Conservation (phyloP, 2,797 vertebrate genomes). For the Hylomyscus alleni region DNA sequence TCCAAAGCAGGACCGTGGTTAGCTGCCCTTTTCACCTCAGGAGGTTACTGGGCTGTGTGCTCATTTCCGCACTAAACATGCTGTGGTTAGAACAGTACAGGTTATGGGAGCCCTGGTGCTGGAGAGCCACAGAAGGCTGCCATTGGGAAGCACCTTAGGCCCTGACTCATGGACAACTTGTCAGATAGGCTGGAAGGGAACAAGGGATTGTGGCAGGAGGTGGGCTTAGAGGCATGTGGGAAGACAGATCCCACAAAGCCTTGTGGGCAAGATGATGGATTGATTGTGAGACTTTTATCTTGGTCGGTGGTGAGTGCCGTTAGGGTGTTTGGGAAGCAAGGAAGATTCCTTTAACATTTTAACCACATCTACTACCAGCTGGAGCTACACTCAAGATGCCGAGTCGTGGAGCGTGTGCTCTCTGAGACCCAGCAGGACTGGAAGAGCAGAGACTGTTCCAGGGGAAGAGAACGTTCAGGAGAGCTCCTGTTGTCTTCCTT, state of each 20-base stretch:
- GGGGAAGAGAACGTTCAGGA: no score
- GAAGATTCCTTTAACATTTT: background rate
- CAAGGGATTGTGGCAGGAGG: no score
- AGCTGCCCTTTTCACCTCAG: no score
- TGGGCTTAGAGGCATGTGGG: background rate
- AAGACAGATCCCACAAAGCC: background rate
- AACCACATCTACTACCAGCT: background rate
- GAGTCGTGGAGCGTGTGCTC: background rate
- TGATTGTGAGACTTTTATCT: background rate
- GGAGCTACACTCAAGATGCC: background rate
- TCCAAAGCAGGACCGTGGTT: accelerated
- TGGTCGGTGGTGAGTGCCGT: background rate
- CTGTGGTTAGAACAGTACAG: background rate
- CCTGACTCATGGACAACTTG: background rate
- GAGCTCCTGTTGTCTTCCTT: background rate
- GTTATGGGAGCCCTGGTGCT: background rate
- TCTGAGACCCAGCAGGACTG: background rate
- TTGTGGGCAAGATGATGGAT: background rate
- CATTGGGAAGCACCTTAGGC: background rate
- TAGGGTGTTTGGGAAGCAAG: background rate
- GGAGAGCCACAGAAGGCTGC: background rate
- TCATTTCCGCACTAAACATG: background rate
- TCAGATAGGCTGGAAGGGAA: background rate
- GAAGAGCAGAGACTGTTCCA: background rate
- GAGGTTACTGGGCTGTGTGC: background rate